Evolutionary conservation across 2,113 vertebrate genomes (phyloP), one percentile per base, ranked within the genome.

Genomic region (Pseudonaja textilis): DNA sequence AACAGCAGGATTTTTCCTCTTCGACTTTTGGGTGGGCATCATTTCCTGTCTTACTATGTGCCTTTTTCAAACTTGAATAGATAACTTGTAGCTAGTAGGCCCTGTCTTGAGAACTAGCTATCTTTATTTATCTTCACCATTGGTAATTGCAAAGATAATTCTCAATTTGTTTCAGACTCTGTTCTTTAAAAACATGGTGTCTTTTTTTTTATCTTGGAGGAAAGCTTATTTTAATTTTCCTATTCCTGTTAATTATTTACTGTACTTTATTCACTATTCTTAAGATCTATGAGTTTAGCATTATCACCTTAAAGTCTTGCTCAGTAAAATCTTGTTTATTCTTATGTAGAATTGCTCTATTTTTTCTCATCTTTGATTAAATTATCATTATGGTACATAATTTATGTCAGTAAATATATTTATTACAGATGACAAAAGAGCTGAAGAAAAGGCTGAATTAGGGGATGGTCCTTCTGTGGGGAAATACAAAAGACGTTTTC

Each of bases 401-500:
- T 39, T 93, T 69, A 89, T 85, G 5, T 4, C 87, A 39, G 2
- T 94, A 16, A 91, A 93, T 94, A 92, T 52, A 94, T 88, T 86
- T 74, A 94, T 94, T 94, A 47, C 87, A 96, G 97, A 97, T 96
- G 97, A 97, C 52, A 97, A 96, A 93, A 97, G 74, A 95, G 96
- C 87, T 90, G 99, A 99, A 90, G 99, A 98, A 23, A 97, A 64
- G 91, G 29, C 91, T 61, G 96, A 99, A 91, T 94, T 96, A 74
- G 98, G 91, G 96, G 98, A 99, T 93, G 95, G 95, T 94, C 94
- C 97, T 5, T 96, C 97, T 26, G 93, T 96, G 81, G 98, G 98
- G 89, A 99, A 99, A 96, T 94, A 98, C 85, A 99, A 98, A 97
- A 97, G 98, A 96, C 97, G 98, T 96, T 99, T 99, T 97, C 98